phyloP scores from a whole-genome alignment of 2,888 invertebrate genomes.

The Marasmarcha lunaedactyla region DNA sequence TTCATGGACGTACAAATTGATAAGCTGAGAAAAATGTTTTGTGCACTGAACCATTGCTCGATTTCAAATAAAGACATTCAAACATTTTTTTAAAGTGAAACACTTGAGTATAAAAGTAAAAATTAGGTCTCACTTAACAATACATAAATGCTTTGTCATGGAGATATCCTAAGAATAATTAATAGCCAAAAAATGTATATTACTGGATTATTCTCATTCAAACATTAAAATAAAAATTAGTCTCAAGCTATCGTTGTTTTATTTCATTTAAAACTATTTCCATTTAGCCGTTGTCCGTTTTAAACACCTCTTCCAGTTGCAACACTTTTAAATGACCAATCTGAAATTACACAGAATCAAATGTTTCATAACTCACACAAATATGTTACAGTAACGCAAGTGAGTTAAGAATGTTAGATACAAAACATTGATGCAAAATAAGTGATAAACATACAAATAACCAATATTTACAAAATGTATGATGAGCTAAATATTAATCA shows the following conservation, averaged over 20 bases:
- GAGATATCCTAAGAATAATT: constrained; percentile 44
- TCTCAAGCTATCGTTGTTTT: constrained; percentile 60
- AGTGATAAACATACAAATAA: too few relatives aligned
- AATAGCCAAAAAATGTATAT: constrained; percentile 27
- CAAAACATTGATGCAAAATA: too few relatives aligned
- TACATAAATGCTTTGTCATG: constrained; percentile 65
- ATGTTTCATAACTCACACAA: too few relatives aligned
- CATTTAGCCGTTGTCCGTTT: constrained; percentile 25
- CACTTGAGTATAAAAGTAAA: constrained; percentile 22
- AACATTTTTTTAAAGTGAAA: not conserved
- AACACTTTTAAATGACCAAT: constrained; percentile 69
- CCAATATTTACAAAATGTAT: too few relatives aligned
- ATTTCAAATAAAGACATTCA: not conserved
- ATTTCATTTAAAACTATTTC: constrained; percentile 19
- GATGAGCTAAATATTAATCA: too few relatives aligned
- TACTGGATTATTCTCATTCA: not conserved
- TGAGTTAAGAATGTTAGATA: too few relatives aligned
- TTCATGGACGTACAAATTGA: constrained; percentile 57
- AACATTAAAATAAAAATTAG: constrained; percentile 23
- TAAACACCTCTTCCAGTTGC: constrained; percentile 58
- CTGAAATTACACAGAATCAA: constrained; percentile 42
- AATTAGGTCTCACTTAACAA: constrained; percentile 61
- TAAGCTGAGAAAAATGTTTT: constrained; percentile 35
- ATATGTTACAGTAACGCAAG: too few relatives aligned
- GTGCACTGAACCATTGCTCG: constrained; percentile 23